phyloP scores from a whole-genome alignment of 2,797 vertebrate genomes.

The Pseudomugil gertrudae region DNA sequence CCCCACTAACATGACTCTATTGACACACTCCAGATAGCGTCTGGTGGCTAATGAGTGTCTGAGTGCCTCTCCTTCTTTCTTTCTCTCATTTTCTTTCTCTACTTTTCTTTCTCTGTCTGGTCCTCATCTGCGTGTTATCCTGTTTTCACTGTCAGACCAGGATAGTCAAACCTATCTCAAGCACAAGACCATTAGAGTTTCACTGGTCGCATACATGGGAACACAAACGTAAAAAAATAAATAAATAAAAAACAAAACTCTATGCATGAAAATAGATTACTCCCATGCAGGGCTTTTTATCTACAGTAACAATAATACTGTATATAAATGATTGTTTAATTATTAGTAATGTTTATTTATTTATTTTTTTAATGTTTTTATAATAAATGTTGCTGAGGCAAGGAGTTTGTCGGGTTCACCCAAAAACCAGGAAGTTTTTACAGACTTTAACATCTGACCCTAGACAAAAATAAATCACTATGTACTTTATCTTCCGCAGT shows the following conservation, averaged over 20 bases:
- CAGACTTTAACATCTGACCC: slow-evolving; percentile 68
- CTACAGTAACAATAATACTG: slow-evolving; percentile 6
- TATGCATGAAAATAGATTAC: background rate
- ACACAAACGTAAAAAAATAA: slow-evolving; percentile 8
- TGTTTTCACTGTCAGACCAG: slow-evolving; percentile 75
- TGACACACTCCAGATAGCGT: slow-evolving; percentile 93
- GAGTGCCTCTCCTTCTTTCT: slow-evolving; percentile 77
- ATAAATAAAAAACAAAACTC: slow-evolving; percentile 6
- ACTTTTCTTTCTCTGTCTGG: slow-evolving; percentile 70
- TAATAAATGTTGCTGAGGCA: slow-evolving; percentile 17
- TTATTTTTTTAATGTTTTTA: background rate
- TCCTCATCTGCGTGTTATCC: slow-evolving; percentile 76
- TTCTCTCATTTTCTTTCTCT: slow-evolving; percentile 51
- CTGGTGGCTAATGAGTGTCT: slow-evolving; percentile 90
- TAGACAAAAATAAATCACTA: slow-evolving; percentile 64
- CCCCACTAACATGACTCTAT: slow-evolving; percentile 87
- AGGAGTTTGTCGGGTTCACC: slow-evolving; percentile 39
- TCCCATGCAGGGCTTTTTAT: background rate
- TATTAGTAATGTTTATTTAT: background rate
- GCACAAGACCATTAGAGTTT: slow-evolving; percentile 68
- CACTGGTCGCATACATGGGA: slow-evolving; percentile 39
- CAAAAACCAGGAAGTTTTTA: slow-evolving; percentile 69
- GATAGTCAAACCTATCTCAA: slow-evolving; percentile 72
- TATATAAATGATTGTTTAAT: slow-evolving; percentile 9
- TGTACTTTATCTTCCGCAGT: slow-evolving; percentile 53